Conservation (phyloP, 2,888 invertebrate genomes). For the Baronia brevicornis region DNA sequence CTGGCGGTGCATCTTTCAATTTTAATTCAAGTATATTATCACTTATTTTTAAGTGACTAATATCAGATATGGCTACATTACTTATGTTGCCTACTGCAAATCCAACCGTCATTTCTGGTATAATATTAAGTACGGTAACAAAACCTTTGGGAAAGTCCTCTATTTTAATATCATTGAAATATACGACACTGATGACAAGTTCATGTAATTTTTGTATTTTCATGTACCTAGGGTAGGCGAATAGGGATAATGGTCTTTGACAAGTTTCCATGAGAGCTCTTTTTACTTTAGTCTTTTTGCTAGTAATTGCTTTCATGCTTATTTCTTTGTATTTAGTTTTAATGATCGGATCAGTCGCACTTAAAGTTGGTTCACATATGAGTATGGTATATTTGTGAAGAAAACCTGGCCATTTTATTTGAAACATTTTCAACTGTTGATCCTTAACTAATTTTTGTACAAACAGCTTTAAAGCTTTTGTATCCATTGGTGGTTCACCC, state of each 20-base stretch:
- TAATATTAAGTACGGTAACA: conserved; percentile 41
- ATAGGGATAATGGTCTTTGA: conserved; percentile 36
- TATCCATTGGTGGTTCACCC: conserved; percentile 53
- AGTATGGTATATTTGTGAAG: conserved; percentile 38
- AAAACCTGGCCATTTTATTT: conserved; percentile 47
- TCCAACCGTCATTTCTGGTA: conserved; percentile 55
- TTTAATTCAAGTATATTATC: conserved; percentile 37
- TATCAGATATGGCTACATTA: conserved; percentile 36
- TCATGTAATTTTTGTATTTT: conserved; percentile 61
- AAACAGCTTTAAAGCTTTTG: conserved; percentile 52
- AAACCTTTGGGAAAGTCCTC: conserved; percentile 42
- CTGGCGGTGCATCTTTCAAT: conserved; percentile 42
- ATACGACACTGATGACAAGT: conserved; percentile 42
- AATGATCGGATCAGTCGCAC: conserved; percentile 40
- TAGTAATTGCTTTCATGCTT: conserved; percentile 30
- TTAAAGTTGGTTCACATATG: conserved; percentile 50
- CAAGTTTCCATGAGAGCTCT: conserved; percentile 13
- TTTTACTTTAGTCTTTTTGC: conserved; percentile 25
- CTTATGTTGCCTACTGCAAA: conserved; percentile 54
- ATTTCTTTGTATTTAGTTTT: conserved; percentile 53
- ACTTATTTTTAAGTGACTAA: conserved; percentile 34
- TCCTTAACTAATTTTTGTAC: conserved; percentile 49
- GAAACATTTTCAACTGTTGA: conserved; percentile 49
- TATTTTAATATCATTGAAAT: conserved; percentile 32
- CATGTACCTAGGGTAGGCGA: conserved; percentile 52